Evolutionary conservation across 1,140 invertebrate genomes (phyloP).

Genomic region (Vanessa atalanta): DNA sequence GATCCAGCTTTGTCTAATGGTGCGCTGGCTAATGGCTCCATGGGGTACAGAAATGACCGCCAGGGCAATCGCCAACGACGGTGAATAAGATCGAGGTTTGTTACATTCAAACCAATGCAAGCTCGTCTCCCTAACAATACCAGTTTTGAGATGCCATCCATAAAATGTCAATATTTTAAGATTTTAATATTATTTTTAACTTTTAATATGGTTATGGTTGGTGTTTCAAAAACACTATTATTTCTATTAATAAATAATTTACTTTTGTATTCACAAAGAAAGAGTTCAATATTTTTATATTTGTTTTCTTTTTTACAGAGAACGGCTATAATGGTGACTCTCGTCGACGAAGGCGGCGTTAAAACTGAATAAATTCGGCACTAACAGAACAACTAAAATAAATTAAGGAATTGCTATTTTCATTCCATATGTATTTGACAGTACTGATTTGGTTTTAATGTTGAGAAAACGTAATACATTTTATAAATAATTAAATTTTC

Average conservation of each 20-base stretch:
- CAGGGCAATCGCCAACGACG: constrained; percentile 75
- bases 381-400: constrained; percentile 29
- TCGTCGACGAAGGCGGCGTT: constrained; percentile 71
- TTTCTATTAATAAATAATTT: constrained; percentile 16
- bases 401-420: constrained; percentile 32
- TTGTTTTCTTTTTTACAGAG: constrained; percentile 65
- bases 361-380: constrained; percentile 35
- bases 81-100: constrained; percentile 75
- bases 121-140: constrained; percentile 64
- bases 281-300: not conserved
- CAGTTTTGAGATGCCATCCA: constrained; percentile 42
- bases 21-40: constrained; percentile 71
- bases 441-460: constrained; percentile 18
- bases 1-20: constrained; percentile 52
- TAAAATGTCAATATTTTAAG: constrained; percentile 18
- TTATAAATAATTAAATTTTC: constrained; percentile 12
- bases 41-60: constrained; percentile 78
- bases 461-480: constrained; percentile 5
- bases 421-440: constrained; percentile 53
- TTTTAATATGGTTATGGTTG: constrained; percentile 39
- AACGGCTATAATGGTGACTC: constrained; percentile 75
- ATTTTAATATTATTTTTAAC: constrained; percentile 13
- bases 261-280: constrained; percentile 8
- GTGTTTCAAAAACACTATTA: constrained; percentile 39
- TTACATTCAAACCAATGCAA: constrained; percentile 75